Base-by-base conservation (phyloP, 2,113 vertebrate species). In the Ictidomys tridecemlineatus region DNA sequence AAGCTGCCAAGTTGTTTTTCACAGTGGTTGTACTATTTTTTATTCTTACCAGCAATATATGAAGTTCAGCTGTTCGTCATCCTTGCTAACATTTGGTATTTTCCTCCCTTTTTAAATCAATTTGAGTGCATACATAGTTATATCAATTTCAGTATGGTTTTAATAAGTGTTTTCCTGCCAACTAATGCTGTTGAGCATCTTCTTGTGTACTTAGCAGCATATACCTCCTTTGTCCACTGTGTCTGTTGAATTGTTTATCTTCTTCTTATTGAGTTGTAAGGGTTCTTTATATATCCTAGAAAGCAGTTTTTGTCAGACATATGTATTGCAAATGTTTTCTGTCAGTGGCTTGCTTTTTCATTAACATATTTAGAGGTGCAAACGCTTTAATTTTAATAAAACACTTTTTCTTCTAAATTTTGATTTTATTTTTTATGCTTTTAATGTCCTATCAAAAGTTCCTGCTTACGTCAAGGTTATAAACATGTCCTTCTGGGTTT, bases 1-100 rank as follows among this genome's bases (percentile, higher is more conserved):
- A 95, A 80, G 82, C 28, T 72, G 30, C 20, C 34, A 70, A 56
- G 67, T 42, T 86, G 9, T 91, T 82, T 97, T 95, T 58, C 84
- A 78, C 34, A 82, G n/a, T 69, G 30, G 16, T 56, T 83, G 20
- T 69, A 32, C 58, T 85, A n/a, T 39, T 90, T 96, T 69, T 74
- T 87, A 53, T 80, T 85, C n/a, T 90, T 39, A 48, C 7, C 30
- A 61, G 32, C 77, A 91, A 30, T 28, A 3, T 12, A 28, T 69
- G 82, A 87, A 48, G 1, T 37, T 95, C 93, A 85, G 26, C 4
- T 61, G 26, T 80, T 85, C 93, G 37, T 10, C 26, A 34, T 80
- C 53, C 77, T 80, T 84, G 65, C 8, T 76, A 73, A 78, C 16
- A 69, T n/a, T 85, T 89, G 78, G 7, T 85, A 89, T 93, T 90